Conservation (phyloP, 2,888 invertebrate species). For the Caenorhabditis sp. region DNA sequence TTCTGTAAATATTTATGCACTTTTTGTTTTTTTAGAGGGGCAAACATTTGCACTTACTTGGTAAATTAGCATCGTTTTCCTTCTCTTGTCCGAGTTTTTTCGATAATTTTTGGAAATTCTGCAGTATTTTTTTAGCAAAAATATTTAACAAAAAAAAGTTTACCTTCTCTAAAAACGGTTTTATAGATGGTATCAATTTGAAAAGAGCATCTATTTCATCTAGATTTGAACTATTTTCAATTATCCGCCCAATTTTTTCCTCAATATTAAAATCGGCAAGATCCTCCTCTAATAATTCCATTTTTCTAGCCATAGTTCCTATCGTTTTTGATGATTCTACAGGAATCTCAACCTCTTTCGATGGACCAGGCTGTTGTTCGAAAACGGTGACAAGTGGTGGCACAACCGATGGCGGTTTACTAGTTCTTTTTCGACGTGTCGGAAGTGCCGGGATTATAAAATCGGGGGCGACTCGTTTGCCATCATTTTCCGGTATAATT, state of each 20-base stretch:
- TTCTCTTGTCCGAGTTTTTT: not conserved
- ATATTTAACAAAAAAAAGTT: too few species aligned
- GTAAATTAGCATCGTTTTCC: not conserved
- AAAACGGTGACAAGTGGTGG: not conserved
- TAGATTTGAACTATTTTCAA: not conserved
- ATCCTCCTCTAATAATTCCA: not conserved
- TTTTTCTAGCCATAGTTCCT: too few species aligned
- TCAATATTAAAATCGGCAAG: slow-evolving; percentile 10
- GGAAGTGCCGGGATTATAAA: slow-evolving; percentile 31
- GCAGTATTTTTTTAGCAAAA: too few species aligned
- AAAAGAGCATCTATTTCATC: slow-evolving; percentile 39
- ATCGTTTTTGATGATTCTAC: not conserved
- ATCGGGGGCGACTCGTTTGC: slow-evolving; percentile 31
- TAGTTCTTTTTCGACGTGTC: slow-evolving; percentile 16
- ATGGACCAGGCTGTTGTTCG: not conserved
- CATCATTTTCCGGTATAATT: slow-evolving; percentile 36
- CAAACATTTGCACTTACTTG: slow-evolving; percentile 7
- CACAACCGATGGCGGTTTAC: slow-evolving; percentile 3
- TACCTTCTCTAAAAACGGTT: slow-evolving; percentile 13
- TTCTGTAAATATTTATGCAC: not conserved
- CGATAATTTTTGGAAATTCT: slow-evolving; percentile 7
- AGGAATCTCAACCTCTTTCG: not conserved
- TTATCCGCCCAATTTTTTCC: slow-evolving; percentile 3
- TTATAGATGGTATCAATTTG: slow-evolving; percentile 18
- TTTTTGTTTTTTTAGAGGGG: not conserved